phyloP scores from a whole-genome alignment of 2,797 vertebrate species.

The Acipenser oxyrinchus region DNA sequence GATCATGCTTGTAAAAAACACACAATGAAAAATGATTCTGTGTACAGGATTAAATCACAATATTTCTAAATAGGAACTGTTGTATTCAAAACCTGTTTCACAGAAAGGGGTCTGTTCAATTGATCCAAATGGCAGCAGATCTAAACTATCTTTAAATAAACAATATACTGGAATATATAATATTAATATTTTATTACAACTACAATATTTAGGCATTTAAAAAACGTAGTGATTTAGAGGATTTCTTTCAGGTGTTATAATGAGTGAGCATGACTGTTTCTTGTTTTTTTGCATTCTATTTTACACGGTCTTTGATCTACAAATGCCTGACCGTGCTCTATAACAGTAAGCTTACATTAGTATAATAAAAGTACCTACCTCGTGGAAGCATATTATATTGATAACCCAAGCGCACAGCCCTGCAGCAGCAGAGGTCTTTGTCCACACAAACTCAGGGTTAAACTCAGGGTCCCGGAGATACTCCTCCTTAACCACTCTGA shows the following conservation, averaged over 20 bases:
- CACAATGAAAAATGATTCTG: conserved; percentile 79
- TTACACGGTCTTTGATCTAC: conserved; percentile 21
- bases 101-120: too few species aligned
- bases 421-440: conserved; percentile 63
- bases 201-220: too few species aligned
- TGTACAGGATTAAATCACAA: conserved; percentile 73
- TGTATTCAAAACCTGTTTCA: too few species aligned
- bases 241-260: conserved; percentile 36
- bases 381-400: conserved; percentile 63
- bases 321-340: too few species aligned
- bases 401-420: conserved; percentile 62
- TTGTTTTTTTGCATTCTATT: too few species aligned
- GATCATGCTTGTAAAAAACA: conserved; percentile 66
- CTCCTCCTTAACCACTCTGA: conserved; percentile 57
- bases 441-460: conserved; percentile 64
- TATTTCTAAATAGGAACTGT: not conserved
- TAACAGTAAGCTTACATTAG: too few species aligned
- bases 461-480: conserved; percentile 65
- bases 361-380: conserved; percentile 35
- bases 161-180: too few species aligned
- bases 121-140: too few species aligned
- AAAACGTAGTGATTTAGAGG: conserved; percentile 19
- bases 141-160: too few species aligned
- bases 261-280: conserved; percentile 25
- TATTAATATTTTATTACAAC: too few species aligned